Conservation (phyloP, 2,888 invertebrate species). For the Protodeltote pygarga region DNA sequence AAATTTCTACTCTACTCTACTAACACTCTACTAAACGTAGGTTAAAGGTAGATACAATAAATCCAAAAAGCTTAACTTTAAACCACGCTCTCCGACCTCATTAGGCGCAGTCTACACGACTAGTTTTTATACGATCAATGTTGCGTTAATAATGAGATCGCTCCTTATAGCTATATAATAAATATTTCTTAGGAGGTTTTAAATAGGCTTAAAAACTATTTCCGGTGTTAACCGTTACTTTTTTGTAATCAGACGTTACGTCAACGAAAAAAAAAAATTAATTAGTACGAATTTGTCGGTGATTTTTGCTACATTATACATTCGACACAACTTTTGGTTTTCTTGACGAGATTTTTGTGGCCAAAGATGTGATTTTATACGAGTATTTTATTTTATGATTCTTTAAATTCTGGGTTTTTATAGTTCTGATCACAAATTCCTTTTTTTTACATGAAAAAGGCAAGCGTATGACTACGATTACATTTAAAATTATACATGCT, state of each 20-base stretch:
- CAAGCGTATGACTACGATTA: no score
- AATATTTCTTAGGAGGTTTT: constrained; percentile 52
- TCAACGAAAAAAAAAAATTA: constrained; percentile 59
- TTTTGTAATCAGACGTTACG: constrained; percentile 52
- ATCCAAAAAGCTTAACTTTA: constrained; percentile 30
- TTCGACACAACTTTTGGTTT: no score
- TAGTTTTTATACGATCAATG: constrained; percentile 64
- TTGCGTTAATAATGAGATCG: constrained; percentile 71
- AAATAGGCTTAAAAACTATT: constrained; percentile 54
- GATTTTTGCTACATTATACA: constrained; percentile 22
- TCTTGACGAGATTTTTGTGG: no score
- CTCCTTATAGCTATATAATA: constrained; percentile 62
- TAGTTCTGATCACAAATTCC: no score
- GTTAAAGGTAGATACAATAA: no score
- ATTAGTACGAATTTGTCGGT: constrained; percentile 45
- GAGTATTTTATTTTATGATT: no score
- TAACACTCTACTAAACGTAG: no score
- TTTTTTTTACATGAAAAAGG: no score
- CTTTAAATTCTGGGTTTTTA: no score
- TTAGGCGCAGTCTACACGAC: constrained; percentile 53
- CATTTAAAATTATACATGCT: no score
- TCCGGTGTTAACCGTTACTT: constrained; percentile 69
- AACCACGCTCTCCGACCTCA: constrained; percentile 46
- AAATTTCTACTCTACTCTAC: no score
- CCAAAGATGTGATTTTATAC: no score